phyloP scores from a whole-genome alignment of 1,140 invertebrate species.

The Eurosta solidaginis region DNA sequence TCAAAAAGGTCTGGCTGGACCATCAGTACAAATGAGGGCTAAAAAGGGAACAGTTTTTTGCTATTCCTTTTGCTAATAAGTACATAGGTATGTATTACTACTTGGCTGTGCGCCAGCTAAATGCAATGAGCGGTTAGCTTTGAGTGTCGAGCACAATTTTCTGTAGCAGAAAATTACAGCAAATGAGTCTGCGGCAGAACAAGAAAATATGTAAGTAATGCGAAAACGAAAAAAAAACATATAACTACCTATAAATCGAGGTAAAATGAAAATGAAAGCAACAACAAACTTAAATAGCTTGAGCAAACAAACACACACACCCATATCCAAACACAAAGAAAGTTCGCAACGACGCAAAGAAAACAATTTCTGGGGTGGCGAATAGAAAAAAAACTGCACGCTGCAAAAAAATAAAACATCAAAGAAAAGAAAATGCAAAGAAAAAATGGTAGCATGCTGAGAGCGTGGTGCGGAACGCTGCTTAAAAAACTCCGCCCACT shows the following conservation, averaged over 20 bases:
- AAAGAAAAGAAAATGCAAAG: conserved; percentile 42
- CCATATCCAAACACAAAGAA: background rate
- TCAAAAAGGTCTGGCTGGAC: too few species aligned
- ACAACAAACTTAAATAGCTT: background rate
- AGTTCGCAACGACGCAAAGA: background rate
- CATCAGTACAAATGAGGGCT: background rate
- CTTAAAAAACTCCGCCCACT: conserved; percentile 60
- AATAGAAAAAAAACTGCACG: background rate
- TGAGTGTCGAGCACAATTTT: conserved; percentile 15
- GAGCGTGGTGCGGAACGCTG: background rate
- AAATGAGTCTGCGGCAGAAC: background rate
- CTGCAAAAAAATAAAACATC: conserved; percentile 41
- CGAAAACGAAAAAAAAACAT: background rate
- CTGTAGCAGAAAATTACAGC: conserved; percentile 16
- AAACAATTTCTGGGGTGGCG: background rate
- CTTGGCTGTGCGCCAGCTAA: background rate
- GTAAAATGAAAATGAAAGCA: conserved; percentile 26
- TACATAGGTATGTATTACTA: background rate
- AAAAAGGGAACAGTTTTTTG: background rate
- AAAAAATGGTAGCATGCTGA: conserved; percentile 30
- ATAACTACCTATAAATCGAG: background rate
- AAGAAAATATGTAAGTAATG: background rate
- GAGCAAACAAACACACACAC: background rate
- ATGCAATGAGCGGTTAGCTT: background rate
- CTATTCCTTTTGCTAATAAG: background rate